phyloP scores from a whole-genome alignment of 1,140 invertebrate species.

The Manduca sexta region DNA sequence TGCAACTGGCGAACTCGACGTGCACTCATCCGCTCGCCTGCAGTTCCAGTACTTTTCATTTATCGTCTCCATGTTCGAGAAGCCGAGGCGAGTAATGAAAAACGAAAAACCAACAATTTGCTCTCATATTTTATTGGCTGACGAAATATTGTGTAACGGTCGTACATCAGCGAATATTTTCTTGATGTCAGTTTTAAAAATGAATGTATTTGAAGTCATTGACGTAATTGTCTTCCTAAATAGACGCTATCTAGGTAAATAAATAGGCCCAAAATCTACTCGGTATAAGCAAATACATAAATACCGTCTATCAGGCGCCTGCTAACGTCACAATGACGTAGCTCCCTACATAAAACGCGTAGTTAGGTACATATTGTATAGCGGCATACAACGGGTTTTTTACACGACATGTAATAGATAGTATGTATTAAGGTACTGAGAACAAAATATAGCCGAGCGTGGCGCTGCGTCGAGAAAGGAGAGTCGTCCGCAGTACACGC shows the following conservation, averaged over 20 bases:
- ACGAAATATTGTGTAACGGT: no score
- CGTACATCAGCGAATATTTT: no score
- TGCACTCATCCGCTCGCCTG: no score
- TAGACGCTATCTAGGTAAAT: slow-evolving; percentile 7
- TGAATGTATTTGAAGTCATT: no score
- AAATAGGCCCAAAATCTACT: slow-evolving; percentile 6
- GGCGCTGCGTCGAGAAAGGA: not conserved
- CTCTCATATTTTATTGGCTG: no score
- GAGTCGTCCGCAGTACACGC: no score
- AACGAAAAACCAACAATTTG: no score
- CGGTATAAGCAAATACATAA: slow-evolving; percentile 9
- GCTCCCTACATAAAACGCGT: slow-evolving; percentile 19
- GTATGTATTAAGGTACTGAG: slow-evolving; percentile 8
- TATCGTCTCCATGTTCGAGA: no score
- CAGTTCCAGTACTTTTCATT: no score
- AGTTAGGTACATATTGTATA: slow-evolving; percentile 8
- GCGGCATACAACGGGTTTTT: slow-evolving; percentile 8
- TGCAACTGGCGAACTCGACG: not conserved
- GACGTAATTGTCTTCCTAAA: not conserved
- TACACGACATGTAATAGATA: slow-evolving; percentile 13
- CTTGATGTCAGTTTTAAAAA: no score
- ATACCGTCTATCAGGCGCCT: slow-evolving; percentile 26
- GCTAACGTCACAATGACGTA: slow-evolving; percentile 29
- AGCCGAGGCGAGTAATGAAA: no score
- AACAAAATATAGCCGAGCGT: not conserved